These are phyloP conservation scores for Eueides isabella DNA, from an alignment of 1,140 invertebrate species.

Conservation along the genomic window DNA sequence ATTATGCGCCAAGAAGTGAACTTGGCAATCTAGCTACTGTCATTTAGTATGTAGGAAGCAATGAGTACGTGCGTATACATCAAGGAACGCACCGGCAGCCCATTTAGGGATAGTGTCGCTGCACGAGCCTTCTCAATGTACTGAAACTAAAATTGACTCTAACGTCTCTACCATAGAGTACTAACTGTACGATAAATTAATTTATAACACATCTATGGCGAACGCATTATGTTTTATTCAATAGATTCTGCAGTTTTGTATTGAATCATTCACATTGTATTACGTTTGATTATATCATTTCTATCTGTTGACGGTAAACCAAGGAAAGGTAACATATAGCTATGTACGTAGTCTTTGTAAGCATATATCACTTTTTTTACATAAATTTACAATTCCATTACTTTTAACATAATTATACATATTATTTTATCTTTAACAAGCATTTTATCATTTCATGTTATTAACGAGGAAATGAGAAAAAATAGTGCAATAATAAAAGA, in stretches of 20 bases:
- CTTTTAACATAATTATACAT: too few species aligned
- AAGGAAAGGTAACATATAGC: background rate
- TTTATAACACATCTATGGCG: background rate
- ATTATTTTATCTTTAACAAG: background rate
- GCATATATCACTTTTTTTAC: background rate
- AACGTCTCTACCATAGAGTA: background rate
- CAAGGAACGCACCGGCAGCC: conserved; percentile 30
- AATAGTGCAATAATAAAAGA: too few species aligned
- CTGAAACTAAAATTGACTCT: background rate
- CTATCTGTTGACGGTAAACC: background rate
- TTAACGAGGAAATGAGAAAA: background rate
- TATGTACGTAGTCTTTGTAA: background rate
- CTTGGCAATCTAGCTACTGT: conserved; percentile 6
- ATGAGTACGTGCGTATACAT: conserved; percentile 30
- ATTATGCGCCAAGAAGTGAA: conserved; percentile 25
- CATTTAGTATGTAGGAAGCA: conserved; percentile 46
- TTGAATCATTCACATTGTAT: conserved; percentile 7
- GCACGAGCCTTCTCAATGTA: conserved; percentile 9
- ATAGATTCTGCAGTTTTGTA: conserved; percentile 1
- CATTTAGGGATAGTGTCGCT: conserved; percentile 26
- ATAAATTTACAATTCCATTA: too few species aligned
- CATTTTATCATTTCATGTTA: too few species aligned
- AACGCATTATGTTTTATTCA: conserved; percentile 7
- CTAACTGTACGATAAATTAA: background rate
- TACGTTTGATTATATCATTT: conserved; percentile 6